phyloP scores from a whole-genome alignment of 2,888 invertebrate species.

The Scrobipalpa atriplicella region DNA sequence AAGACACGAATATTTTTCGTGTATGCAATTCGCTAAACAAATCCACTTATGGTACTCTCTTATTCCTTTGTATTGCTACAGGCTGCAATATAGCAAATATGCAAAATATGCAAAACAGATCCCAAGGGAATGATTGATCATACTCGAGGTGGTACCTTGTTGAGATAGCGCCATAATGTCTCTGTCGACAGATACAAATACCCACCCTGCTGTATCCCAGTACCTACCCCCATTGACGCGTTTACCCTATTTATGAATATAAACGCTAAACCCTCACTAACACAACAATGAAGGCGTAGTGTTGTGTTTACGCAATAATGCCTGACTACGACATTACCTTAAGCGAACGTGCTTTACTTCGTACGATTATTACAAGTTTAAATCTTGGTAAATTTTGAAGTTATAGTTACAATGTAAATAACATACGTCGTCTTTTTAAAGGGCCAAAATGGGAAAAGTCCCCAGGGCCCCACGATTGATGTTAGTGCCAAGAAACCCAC shows the following conservation, averaged over 20 bases:
- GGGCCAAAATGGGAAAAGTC: no score
- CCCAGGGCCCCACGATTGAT: no score
- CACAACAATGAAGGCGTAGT: background rate
- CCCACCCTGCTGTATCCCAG: background rate
- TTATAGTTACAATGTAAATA: no score
- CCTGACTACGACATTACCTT: background rate
- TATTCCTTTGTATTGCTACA: no score
- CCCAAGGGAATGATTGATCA: constrained; percentile 56
- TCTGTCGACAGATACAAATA: constrained; percentile 12
- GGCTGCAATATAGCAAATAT: no score
- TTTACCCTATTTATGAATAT: constrained; percentile 6
- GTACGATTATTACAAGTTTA: background rate
- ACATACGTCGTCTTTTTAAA: no score
- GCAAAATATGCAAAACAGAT: constrained; percentile 30
- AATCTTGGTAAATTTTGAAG: no score
- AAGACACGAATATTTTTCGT: no score
- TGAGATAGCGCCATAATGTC: constrained; percentile 46
- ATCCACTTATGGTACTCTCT: no score
- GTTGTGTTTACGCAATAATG: background rate
- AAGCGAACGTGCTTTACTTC: background rate
- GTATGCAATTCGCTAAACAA: no score
- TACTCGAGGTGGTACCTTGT: constrained; percentile 37
- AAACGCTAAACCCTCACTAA: background rate
- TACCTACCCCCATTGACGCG: background rate
- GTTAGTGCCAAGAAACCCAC: no score